phyloP scores from a whole-genome alignment of 2,797 vertebrate genomes.

The Meriones psammophilus region DNA sequence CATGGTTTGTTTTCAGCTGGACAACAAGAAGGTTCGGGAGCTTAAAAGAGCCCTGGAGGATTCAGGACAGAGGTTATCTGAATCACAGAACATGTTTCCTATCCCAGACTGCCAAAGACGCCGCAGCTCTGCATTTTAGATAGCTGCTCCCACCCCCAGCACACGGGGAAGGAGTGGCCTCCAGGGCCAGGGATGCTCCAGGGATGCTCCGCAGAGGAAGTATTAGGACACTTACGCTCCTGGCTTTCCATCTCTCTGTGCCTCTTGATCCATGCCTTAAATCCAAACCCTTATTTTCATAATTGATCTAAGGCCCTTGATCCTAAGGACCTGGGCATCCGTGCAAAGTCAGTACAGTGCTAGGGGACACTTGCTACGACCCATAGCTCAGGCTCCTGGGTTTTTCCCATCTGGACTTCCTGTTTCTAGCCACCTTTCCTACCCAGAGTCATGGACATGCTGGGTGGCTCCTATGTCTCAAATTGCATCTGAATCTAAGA shows the following conservation, averaged over 20 bases:
- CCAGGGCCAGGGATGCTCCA: rapidly evolving
- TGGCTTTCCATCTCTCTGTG: background rate
- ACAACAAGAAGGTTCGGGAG: background rate
- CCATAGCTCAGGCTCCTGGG: too few species aligned
- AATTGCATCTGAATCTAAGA: background rate
- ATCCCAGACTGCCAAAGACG: too few species aligned
- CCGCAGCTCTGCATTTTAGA: background rate
- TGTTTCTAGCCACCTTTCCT: too few species aligned
- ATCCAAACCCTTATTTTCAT: background rate
- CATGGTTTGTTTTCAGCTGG: background rate
- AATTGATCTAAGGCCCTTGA: background rate
- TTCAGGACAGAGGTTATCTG: background rate
- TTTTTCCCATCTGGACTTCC: background rate
- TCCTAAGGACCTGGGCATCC: rapidly evolving
- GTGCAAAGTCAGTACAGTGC: background rate
- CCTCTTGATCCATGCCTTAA: background rate
- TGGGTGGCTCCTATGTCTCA: rapidly evolving
- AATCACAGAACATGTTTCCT: background rate
- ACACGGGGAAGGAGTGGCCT: rapidly evolving
- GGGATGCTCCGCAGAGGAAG: rapidly evolving
- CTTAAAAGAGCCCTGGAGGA: background rate
- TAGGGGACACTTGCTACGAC: rapidly evolving
- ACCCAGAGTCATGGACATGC: background rate
- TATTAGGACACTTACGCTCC: rapidly evolving
- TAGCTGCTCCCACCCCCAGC: background rate